Percentiles rank a stretch among this genome's conserved stretches.
These are phyloP conservation scores for Lepidurus apus DNA, from an alignment of 1,140 invertebrate species.

Conservation along the genomic window DNA sequence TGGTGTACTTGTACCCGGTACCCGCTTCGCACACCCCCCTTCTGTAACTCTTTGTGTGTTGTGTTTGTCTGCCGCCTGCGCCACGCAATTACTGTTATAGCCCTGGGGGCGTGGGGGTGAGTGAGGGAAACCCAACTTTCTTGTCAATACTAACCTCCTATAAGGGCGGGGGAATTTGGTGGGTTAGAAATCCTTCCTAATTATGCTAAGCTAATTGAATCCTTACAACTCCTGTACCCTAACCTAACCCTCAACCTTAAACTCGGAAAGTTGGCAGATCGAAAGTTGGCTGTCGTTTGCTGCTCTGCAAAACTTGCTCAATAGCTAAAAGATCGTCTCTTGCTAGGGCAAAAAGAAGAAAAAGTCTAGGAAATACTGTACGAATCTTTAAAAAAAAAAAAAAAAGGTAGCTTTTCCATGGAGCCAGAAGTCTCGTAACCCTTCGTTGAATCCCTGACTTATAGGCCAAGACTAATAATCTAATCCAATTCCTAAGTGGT, in stretches of 20 bases:
- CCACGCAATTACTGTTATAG: background rate
- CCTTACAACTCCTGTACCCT: background rate
- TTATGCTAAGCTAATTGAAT: constrained; percentile 22
- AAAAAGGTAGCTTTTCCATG: too few relatives aligned
- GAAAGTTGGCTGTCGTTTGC: background rate
- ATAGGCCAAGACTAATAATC: background rate
- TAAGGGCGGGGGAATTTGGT: background rate
- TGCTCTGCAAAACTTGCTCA: background rate
- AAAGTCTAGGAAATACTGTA: too few relatives aligned
- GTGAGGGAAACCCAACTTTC: background rate
- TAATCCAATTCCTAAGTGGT: background rate
- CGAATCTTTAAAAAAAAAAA: too few relatives aligned
- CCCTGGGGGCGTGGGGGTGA: background rate
- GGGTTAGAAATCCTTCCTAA: background rate
- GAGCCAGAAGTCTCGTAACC: background rate
- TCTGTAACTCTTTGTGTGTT: background rate
- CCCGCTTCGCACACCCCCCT: background rate
- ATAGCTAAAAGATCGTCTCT: background rate
- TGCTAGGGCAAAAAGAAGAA: background rate
- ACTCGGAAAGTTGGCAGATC: background rate
- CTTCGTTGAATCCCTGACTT: background rate
- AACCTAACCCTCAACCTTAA: background rate
- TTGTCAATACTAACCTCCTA: background rate
- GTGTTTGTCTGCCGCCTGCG: background rate
- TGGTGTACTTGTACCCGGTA: background rate